Conservation (phyloP, 2,113 vertebrate species). For the Phalacrocorax brasilianus region DNA sequence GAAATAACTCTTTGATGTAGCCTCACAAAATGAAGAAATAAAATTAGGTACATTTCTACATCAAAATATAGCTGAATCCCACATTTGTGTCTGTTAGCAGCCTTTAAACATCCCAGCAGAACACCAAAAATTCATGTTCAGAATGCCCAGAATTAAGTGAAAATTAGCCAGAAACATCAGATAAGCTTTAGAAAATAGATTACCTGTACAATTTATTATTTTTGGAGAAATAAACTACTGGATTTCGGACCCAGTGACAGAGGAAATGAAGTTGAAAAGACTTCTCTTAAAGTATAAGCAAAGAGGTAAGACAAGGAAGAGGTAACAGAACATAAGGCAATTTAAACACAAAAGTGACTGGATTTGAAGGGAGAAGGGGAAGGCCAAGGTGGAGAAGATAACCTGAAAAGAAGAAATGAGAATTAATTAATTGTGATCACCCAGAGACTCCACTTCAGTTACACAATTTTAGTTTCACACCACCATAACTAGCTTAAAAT, state of each 20-base stretch:
- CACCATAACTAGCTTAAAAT: neutral
- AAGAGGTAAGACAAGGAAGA: conserved; percentile 11
- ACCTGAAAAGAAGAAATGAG: conserved; percentile 68
- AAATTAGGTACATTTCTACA: neutral
- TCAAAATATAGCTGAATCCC: neutral
- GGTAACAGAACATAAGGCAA: neutral
- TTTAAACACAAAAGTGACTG: conserved; percentile 6
- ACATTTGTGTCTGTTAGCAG: neutral
- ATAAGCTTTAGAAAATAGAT: conserved; percentile 25
- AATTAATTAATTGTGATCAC: conserved; percentile 44
- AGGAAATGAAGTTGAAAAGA: conserved; percentile 48
- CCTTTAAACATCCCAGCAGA: neutral
- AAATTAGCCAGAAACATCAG: neutral
- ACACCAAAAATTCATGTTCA: neutral
- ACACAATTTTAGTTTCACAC: neutral
- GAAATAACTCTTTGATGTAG: neutral
- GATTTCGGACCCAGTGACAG: conserved; percentile 54
- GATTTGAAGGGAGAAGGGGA: conserved; percentile 27
- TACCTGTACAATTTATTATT: conserved; percentile 47
- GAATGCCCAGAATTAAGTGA: neutral
- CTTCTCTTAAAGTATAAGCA: conserved; percentile 41
- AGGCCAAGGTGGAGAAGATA: conserved; percentile 48
- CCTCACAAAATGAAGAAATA: neutral
- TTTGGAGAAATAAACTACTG: conserved; percentile 39
- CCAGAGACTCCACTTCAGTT: neutral